Percentiles rank a stretch among this genome's conserved stretches.
phyloP scores from a whole-genome alignment of 2,797 vertebrate species.

The Oophaga sylvatica region DNA sequence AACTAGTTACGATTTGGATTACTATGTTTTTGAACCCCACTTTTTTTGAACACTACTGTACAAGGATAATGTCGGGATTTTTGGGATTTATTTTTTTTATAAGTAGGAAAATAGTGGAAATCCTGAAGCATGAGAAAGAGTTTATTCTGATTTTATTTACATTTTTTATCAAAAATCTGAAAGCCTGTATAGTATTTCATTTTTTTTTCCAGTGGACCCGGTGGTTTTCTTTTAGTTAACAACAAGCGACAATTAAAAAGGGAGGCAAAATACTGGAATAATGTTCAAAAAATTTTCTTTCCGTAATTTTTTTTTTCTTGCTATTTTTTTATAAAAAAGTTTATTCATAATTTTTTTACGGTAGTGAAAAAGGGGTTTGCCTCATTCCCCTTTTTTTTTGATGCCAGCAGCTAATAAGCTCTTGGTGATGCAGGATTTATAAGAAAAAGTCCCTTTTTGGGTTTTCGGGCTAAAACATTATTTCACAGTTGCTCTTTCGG shows the following conservation, averaged over 20 bases:
- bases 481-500: no score
- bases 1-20: no score
- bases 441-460: no score
- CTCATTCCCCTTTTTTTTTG: not conserved
- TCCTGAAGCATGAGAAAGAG: not conserved
- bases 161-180: not conserved
- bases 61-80: not conserved
- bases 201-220: conserved; percentile 86
- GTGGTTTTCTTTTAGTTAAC: conserved; percentile 92
- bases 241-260: conserved; percentile 89
- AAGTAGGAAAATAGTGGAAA: not conserved
- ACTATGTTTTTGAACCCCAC: no score
- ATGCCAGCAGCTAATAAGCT: not conserved
- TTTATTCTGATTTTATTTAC: not conserved
- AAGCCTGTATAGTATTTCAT: not conserved
- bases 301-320: conserved; percentile 77
- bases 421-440: not conserved
- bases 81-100: not conserved
- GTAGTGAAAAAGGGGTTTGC: not conserved
- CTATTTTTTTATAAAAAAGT: not conserved
- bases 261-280: conserved; percentile 97
- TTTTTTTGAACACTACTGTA: no score
- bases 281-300: conserved; percentile 90
- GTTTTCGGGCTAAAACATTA: no score
- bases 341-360: not conserved